Evolutionary conservation across 37 sponge, comb jelly and placozoan species (phyloP).

Genomic region (Axinella damicornis): DNA sequence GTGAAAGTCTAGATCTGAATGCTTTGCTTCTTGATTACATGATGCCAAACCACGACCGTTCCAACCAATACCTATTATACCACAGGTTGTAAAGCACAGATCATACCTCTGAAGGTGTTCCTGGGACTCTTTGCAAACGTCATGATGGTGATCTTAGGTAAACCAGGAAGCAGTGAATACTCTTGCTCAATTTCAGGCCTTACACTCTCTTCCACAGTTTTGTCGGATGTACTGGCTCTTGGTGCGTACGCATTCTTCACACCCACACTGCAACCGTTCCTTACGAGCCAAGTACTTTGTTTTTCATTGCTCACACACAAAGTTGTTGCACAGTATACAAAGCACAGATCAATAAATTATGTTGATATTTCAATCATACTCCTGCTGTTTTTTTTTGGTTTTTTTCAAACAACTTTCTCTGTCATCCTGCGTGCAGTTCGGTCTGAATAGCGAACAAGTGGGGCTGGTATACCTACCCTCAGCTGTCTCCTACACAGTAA

Average conservation of each 20-base stretch:
- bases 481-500: conserved; percentile 34
- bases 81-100: not conserved
- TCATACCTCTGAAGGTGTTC: not conserved
- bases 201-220: conserved; percentile 7
- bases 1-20: too few relatives aligned
- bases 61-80: too few relatives aligned
- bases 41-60: too few relatives aligned
- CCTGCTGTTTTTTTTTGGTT: too few relatives aligned
- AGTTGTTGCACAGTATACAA: too few relatives aligned
- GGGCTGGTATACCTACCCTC: conserved; percentile 45
- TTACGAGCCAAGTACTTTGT: too few relatives aligned
- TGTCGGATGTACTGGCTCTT: conserved; percentile 25
- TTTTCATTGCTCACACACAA: too few relatives aligned
- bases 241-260: conserved; percentile 40
- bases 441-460: conserved; percentile 18
- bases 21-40: too few relatives aligned
- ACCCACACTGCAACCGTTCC: conserved; percentile 57
- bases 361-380: not conserved
- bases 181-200: too few relatives aligned
- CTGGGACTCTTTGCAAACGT: conserved; percentile 15
- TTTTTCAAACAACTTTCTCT: too few relatives aligned
- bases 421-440: too few relatives aligned
- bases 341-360: too few relatives aligned
- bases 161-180: not conserved
- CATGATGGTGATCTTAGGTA: conserved; percentile 32